Percentiles rank a stretch among this genome's conserved stretches.
Evolutionary conservation across 2,113 vertebrate genomes (phyloP).

Genomic region (Eclectus roratus): DNA sequence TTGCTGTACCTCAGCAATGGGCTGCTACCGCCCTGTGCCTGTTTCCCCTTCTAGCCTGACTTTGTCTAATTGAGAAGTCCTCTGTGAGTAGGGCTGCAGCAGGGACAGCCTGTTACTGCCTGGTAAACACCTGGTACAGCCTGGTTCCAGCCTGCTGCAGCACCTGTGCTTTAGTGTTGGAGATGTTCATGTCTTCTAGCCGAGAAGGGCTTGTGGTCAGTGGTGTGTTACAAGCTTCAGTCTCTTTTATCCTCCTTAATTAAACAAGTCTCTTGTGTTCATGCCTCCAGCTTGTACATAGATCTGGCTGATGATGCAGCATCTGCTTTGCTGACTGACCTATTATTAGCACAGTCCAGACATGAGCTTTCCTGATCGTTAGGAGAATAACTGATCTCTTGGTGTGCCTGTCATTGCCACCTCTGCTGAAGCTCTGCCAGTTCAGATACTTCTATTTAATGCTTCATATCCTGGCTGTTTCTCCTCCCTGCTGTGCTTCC

Average conservation of each 20-base stretch:
- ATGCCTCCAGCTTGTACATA: background rate
- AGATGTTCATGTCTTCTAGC: background rate
- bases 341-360: conserved; percentile 12
- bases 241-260: background rate
- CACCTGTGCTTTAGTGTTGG: background rate
- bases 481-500: background rate
- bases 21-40: background rate
- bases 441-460: background rate
- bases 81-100: background rate
- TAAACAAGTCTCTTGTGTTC: background rate
- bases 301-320: background rate
- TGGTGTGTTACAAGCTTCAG: background rate
- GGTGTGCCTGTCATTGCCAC: background rate
- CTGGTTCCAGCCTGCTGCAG: background rate
- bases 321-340: background rate
- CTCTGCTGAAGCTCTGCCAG: background rate
- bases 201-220: background rate
- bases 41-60: background rate
- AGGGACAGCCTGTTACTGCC: background rate
- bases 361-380: background rate
- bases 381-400: background rate
- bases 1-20: background rate
- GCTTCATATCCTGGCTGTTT: background rate
- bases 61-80: accelerated
- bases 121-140: background rate